phyloP scores from a whole-genome alignment of 2,888 invertebrate genomes.

The Chelonus formosanus region DNA sequence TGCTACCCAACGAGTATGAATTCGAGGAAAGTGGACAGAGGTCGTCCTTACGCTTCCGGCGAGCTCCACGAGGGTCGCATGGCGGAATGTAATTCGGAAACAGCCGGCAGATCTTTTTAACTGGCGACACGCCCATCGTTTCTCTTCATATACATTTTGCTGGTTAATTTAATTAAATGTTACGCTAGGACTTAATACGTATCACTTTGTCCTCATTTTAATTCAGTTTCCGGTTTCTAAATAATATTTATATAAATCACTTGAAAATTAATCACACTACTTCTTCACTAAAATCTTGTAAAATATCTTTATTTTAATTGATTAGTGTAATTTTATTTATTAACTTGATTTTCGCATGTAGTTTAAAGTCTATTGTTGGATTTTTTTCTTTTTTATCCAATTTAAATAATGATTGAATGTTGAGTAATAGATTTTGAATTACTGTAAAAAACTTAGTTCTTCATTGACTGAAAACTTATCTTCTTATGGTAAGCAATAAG shows the following conservation, averaged over 20 bases:
- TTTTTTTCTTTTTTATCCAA: too few relatives aligned
- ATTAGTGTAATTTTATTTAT: too few relatives aligned
- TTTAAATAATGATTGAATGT: too few relatives aligned
- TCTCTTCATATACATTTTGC: conserved; percentile 6
- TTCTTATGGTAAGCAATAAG: too few relatives aligned
- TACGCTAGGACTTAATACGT: background rate
- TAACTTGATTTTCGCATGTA: too few relatives aligned
- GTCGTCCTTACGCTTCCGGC: conserved; percentile 28
- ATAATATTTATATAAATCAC: background rate
- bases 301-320: background rate
- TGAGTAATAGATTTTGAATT: too few relatives aligned
- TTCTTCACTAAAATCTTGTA: too few relatives aligned
- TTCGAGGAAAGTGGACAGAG: conserved; percentile 36
- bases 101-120: conserved; percentile 27
- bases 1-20: conserved; percentile 33
- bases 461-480: too few relatives aligned
- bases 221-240: conserved; percentile 18
- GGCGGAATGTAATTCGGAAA: conserved; percentile 35
- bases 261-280: too few relatives aligned
- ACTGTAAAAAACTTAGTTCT: too few relatives aligned
- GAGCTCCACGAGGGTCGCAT: conserved; percentile 32
- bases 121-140: conserved; percentile 33
- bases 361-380: too few relatives aligned
- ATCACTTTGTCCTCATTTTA: conserved; percentile 21
- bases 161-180: conserved; percentile 18